Evolutionary conservation across 2,888 invertebrate genomes (phyloP), one percentile per base, ranked within the genome.

Genomic region (Phyllotreta striolata): DNA sequence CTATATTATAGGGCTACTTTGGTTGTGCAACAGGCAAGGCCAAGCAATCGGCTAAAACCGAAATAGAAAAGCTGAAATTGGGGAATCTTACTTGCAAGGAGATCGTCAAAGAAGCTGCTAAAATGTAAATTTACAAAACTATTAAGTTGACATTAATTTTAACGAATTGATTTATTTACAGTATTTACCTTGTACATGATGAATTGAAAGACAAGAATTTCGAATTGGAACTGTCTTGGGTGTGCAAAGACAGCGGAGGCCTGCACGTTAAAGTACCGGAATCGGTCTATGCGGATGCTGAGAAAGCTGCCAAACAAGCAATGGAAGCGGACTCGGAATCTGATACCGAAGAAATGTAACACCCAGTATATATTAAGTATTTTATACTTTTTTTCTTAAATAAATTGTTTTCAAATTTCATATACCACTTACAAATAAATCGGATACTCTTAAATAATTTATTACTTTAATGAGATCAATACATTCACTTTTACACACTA

Each of bases 21-120:
- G 98, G 98, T 7, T 98, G 98, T 86, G 97, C 98, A 6, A 91
- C 97, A 70, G 99, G 99, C 60, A 99, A 99, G 84, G 98, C 98
- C 1, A 96, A 97, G 78, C 99, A 99, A 81, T 93, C 96, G 47
- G 98, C 98, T 0, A 98, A 99, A 85, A 99, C 99, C 51, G 99
- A 99, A 86, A 97, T 99, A 78, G 99, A 99, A 81, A 99, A 99
- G 81, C 83, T 98, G 55, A 96, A 95, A 80, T 85, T 96, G 66
- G 86, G 89, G 13, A 91, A 94, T 66, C 87, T 97, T 88, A 86
- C 88, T 14, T 92, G 92, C 68, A 89, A 88, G 70, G 95, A 97
- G 59, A 83, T 98, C 55, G 90, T 96, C 0, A 96, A 95, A 80
- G 95, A 96, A 85, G 96, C 96, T 38, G 96, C 97, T 12, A 93